These are phyloP conservation scores for Saxidomus purpurata DNA, from an alignment of 1,140 invertebrate genomes.

Conservation along the genomic window DNA sequence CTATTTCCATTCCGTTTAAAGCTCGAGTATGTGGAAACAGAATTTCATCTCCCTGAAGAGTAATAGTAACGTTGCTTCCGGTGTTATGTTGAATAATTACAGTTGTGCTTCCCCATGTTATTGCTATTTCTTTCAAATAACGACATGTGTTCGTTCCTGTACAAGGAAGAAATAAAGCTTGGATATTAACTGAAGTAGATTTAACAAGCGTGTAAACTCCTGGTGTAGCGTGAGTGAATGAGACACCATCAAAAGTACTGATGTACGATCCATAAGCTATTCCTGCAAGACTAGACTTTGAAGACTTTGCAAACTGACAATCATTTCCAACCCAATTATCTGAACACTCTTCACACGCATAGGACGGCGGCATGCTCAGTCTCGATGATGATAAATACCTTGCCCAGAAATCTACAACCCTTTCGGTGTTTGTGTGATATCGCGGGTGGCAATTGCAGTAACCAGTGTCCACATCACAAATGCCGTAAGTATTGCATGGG, in stretches of 20 bases:
- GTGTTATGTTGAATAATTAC: conserved; percentile 39
- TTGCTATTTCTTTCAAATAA: conserved; percentile 36
- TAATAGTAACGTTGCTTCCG: conserved; percentile 16
- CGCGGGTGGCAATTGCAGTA: conserved; percentile 68
- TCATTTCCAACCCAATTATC: conserved; percentile 67
- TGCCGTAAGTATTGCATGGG: conserved; percentile 65
- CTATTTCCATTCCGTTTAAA: background rate
- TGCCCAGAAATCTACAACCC: conserved; percentile 52
- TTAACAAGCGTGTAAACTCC: conserved; percentile 67
- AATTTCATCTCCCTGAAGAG: background rate
- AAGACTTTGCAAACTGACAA: conserved; percentile 67
- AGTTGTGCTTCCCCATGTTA: background rate
- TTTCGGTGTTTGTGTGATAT: conserved; percentile 50
- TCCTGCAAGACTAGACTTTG: background rate
- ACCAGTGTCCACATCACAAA: conserved; percentile 52
- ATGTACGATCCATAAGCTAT: conserved; percentile 67
- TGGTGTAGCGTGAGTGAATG: conserved; percentile 57
- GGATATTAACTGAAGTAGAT: conserved; percentile 37
- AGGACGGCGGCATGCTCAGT: conserved; percentile 3
- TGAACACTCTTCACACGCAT: conserved; percentile 71
- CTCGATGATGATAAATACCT: background rate
- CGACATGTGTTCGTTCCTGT: conserved; percentile 58
- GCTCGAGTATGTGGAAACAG: background rate
- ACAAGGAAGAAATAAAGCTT: conserved; percentile 72
- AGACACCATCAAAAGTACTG: conserved; percentile 70